Conservation (phyloP, 2,797 vertebrate genomes). For the Scarus forsteni region DNA sequence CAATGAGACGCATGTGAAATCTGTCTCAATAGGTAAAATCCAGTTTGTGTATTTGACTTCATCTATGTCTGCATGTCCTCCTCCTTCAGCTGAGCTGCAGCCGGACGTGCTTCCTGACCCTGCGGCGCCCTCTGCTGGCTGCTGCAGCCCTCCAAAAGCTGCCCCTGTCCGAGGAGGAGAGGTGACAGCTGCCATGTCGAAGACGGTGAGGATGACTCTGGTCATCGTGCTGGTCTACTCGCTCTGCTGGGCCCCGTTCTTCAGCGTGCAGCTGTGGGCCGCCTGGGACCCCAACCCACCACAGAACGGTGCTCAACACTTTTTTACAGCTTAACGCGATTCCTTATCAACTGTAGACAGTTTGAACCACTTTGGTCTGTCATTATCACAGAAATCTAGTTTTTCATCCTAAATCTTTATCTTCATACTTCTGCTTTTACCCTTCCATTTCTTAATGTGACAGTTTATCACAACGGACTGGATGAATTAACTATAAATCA, state of each 20-base stretch:
- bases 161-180: conserved; percentile 4
- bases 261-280: conserved; percentile 90
- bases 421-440: too few relatives aligned
- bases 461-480: too few relatives aligned
- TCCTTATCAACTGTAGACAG: not conserved
- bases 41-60: not conserved
- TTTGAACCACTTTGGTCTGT: too few relatives aligned
- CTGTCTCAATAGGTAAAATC: too few relatives aligned
- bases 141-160: conserved; percentile 5
- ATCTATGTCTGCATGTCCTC: not conserved
- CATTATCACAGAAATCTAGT: too few relatives aligned
- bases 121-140: conserved; percentile 14
- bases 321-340: not conserved
- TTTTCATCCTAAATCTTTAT: too few relatives aligned
- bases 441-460: too few relatives aligned
- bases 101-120: conserved; percentile 55
- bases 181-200: conserved; percentile 86
- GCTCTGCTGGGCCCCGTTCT: conserved; percentile 91
- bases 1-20: too few relatives aligned
- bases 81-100: conserved; percentile 38
- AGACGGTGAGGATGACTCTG: conserved; percentile 91
- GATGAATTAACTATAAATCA: too few relatives aligned
- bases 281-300: conserved; percentile 88
- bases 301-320: conserved; percentile 70
- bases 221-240: conserved; percentile 90